Evolutionary conservation across 2,888 invertebrate genomes (phyloP).

Genomic region (Helleia helle): DNA sequence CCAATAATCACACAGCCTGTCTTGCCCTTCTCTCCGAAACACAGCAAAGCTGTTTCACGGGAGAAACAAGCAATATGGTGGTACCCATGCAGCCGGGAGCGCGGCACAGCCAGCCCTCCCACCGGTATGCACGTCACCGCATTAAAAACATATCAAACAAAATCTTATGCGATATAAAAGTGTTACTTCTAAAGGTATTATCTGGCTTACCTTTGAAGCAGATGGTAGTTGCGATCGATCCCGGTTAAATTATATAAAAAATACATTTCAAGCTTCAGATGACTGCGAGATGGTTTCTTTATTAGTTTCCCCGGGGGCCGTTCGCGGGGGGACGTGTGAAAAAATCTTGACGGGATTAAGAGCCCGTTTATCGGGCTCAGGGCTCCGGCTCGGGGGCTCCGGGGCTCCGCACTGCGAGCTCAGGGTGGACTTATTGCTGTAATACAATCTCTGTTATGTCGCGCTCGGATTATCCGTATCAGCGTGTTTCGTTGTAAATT

Average conservation of each 20-base stretch:
- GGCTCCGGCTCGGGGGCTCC: no score
- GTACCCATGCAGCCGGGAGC: no score
- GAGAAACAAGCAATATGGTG: no score
- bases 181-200: neutral
- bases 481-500: conserved; percentile 41
- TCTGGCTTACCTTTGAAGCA: conserved; percentile 25
- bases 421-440: conserved; percentile 62
- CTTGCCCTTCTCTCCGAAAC: no score
- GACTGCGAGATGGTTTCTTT: conserved; percentile 71
- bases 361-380: conserved; percentile 51
- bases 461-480: conserved; percentile 58
- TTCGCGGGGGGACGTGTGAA: conserved; percentile 63
- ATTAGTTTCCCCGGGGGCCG: conserved; percentile 67
- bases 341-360: conserved; percentile 63
- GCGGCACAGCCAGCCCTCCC: no score
- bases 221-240: conserved; percentile 58
- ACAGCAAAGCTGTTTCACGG: no score
- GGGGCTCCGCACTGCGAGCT: no score
- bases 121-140: no score
- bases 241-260: conserved; percentile 75
- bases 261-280: conserved; percentile 74
- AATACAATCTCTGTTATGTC: conserved; percentile 71
- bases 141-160: no score
- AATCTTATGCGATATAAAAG: no score
- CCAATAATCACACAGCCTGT: no score